These are phyloP conservation scores for Phrynocephalus forsythii DNA, from an alignment of 2,797 vertebrate species.

Conservation along the genomic window DNA sequence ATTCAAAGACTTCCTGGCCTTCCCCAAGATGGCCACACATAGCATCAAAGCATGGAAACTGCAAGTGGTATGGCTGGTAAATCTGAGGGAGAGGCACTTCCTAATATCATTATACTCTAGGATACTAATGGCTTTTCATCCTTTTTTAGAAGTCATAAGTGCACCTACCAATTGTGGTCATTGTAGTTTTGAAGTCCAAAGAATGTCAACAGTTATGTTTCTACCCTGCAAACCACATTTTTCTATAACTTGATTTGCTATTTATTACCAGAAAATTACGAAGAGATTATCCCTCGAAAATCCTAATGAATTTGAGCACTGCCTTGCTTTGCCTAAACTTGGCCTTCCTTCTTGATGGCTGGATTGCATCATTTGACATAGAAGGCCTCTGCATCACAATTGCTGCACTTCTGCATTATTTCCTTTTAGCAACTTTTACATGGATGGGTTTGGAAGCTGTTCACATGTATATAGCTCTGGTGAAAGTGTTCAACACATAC, in stretches of 20 bases:
- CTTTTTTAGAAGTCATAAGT: neutral
- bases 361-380: conserved; percentile 86
- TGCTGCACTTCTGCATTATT: conserved; percentile 91
- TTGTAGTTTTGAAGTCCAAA: neutral
- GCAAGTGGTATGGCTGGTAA: no score
- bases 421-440: conserved; percentile 94
- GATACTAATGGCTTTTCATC: neutral
- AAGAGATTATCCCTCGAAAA: conserved; percentile 97
- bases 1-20: no score
- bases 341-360: conserved; percentile 91
- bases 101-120: no score
- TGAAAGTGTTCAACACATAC: conserved; percentile 99
- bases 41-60: no score
- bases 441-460: conserved; percentile 98
- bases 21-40: no score
- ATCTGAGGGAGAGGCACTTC: no score
- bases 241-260: neutral
- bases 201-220: neutral
- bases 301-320: conserved; percentile 96
- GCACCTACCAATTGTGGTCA: neutral
- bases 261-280: conserved; percentile 85
- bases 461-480: conserved; percentile 98
- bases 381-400: conserved; percentile 84
- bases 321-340: conserved; percentile 93
- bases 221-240: neutral